Base-by-base conservation (phyloP, 2,797 vertebrate species). In the Capromys pilorides region DNA sequence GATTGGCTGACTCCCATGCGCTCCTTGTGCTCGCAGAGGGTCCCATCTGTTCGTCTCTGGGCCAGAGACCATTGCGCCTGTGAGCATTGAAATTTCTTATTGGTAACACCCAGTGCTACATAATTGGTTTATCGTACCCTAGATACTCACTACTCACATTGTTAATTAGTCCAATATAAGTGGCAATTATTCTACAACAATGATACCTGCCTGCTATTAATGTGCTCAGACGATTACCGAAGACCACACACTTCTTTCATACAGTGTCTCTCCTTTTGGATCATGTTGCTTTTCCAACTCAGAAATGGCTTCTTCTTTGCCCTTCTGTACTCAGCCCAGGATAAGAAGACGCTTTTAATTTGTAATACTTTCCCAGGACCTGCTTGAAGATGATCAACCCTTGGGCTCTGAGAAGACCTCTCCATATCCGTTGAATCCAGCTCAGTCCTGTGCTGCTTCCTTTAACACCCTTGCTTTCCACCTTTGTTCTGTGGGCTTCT, bases 21-120 rank as follows among this genome's bases (percentile, higher is more conserved):
- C 92, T 67, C 59, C 88, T 61, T 75, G 22, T 78, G 79, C 67
- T 93, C 89, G 21, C 71, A 93, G 33, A 84, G 51, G 86, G 88
- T 73, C 88, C 96, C 95, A 96, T 97, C 95, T 96, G 96, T 88
- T 95, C 36, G 51, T 77, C 84, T 90, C 45, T 94, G 95, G 95
- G 93, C 93, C 95, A 93, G 93, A 95, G 92, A 93, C 78, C 62
- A 51, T 61, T 73, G 75, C 0, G 26, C 71, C 80, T 93, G 33
- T 88, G 91, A 95, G 80, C 81, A 39, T 10, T 71, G 75, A 73
- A 41, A 94, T 78, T 96, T 92, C 89, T 94, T 73, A 85, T 79
- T 94, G 78, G 90, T 90, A 84, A 96, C 1, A 26, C 84, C 81
- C 81, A 90, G 73, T 84, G 86, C 78, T 93, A 88, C 75, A 28